Percentiles rank a stretch among this genome's conserved stretches.
Conservation (phyloP, 2,797 vertebrate genomes). For the Gambusia yucatana region DNA sequence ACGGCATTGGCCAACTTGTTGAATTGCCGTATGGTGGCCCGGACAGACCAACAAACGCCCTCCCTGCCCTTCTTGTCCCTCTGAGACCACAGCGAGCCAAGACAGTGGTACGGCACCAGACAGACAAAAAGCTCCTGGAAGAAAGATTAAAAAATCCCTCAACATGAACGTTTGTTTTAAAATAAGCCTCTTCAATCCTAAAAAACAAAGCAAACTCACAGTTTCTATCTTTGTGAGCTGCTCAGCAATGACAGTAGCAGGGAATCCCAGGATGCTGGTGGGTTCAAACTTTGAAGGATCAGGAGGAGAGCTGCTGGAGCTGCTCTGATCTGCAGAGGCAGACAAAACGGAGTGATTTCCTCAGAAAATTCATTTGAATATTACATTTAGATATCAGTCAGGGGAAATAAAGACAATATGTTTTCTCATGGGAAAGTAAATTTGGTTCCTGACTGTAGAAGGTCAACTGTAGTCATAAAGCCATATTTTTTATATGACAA, state of each 20-base stretch:
- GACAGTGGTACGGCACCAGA: conserved; percentile 91
- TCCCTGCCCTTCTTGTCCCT: conserved; percentile 88
- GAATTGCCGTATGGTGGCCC: conserved; percentile 91
- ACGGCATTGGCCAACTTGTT: conserved; percentile 89
- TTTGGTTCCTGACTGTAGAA: not conserved
- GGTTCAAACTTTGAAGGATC: conserved; percentile 81
- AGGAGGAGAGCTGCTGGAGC: conserved; percentile 58
- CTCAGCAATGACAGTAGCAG: conserved; percentile 85
- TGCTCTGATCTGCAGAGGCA: conserved; percentile 56
- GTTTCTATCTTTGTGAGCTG: conserved; percentile 92
- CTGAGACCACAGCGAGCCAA: conserved; percentile 91
- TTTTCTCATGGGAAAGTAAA: not conserved
- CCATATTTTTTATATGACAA: not conserved
- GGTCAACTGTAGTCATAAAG: not conserved
- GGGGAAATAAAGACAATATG: not conserved
- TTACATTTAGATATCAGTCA: not conserved
- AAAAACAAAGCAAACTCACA: conserved; percentile 68
- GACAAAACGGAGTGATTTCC: conserved; percentile 2
- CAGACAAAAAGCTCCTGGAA: conserved; percentile 88
- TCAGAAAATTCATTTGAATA: not conserved
- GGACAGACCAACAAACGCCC: conserved; percentile 86
- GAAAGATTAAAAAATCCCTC: not conserved
- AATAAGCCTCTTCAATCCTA: no score
- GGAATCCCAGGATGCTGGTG: conserved; percentile 87
- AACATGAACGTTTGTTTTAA: not conserved